These are phyloP conservation scores for Peucedramus taeniatus DNA, from an alignment of 2,113 vertebrate genomes.

Conservation along the genomic window DNA sequence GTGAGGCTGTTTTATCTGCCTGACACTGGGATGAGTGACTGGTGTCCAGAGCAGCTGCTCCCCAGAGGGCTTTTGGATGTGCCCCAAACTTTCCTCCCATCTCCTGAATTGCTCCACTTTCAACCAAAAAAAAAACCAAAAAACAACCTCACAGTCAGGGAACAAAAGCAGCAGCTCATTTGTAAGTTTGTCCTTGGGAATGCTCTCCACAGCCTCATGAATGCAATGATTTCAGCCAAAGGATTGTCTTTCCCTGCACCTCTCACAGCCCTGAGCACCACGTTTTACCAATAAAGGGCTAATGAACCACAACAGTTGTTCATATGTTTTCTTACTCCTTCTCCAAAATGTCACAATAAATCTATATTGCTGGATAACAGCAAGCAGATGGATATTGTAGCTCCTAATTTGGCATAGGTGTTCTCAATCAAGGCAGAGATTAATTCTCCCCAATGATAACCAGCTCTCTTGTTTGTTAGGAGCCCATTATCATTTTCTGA, in stretches of 20 bases:
- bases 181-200: not conserved
- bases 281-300: conserved; percentile 22
- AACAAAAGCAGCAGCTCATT: not conserved
- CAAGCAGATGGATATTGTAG: conserved; percentile 34
- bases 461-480: not conserved
- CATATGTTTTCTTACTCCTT: conserved; percentile 39
- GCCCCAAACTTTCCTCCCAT: not conserved
- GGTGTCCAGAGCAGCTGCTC: not conserved
- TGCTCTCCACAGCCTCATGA: not conserved
- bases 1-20: not conserved
- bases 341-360: conserved; percentile 25
- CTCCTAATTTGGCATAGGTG: conserved; percentile 25
- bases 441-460: conserved; percentile 10
- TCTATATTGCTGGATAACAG: conserved; percentile 29
- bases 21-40: not conserved
- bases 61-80: not conserved
- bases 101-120: not conserved
- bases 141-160: not conserved
- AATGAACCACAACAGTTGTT: conserved; percentile 43
- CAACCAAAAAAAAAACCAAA: not conserved
- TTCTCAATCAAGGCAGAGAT: conserved; percentile 38
- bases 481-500: not conserved
- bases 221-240: not conserved
- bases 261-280: not conserved
- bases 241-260: not conserved